A percentile compares a stretch with the other conserved stretches of the same genome.
These are phyloP conservation scores for Papilio machaon DNA, from an alignment of 1,140 invertebrate species.

Conservation along the genomic window DNA sequence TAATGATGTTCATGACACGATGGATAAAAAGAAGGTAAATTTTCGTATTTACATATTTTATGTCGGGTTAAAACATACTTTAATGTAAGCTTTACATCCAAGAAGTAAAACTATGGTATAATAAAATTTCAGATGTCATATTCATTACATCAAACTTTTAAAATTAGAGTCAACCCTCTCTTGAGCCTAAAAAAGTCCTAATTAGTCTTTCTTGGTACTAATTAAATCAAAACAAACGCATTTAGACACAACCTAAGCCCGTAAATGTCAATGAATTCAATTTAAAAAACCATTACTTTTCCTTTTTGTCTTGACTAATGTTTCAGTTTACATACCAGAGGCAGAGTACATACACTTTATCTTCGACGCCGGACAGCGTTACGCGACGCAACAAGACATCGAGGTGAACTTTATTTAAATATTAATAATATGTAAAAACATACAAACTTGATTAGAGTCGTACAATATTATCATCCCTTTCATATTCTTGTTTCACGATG, in stretches of 20 bases:
- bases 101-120: neutral
- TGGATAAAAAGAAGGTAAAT: slow-evolving; percentile 50
- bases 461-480: slow-evolving; percentile 7
- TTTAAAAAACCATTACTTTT: neutral
- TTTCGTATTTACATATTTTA: neutral
- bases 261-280: neutral
- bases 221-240: neutral
- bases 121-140: too few relatives aligned
- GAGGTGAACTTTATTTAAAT: slow-evolving; percentile 51
- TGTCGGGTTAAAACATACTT: neutral
- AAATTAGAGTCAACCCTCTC: neutral
- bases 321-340: slow-evolving; percentile 57
- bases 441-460: neutral
- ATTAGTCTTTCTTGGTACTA: neutral
- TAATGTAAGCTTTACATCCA: neutral
- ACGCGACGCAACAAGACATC: slow-evolving; percentile 69
- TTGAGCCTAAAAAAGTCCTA: neutral
- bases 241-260: neutral
- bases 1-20: slow-evolving; percentile 41
- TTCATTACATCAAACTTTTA: neutral
- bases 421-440: neutral
- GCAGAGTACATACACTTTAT: slow-evolving; percentile 71
- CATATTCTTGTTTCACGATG: neutral
- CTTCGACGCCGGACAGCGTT: slow-evolving; percentile 58
- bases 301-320: slow-evolving; percentile 23